phyloP scores from a whole-genome alignment of 2,888 invertebrate species.

The Heliconius sara region DNA sequence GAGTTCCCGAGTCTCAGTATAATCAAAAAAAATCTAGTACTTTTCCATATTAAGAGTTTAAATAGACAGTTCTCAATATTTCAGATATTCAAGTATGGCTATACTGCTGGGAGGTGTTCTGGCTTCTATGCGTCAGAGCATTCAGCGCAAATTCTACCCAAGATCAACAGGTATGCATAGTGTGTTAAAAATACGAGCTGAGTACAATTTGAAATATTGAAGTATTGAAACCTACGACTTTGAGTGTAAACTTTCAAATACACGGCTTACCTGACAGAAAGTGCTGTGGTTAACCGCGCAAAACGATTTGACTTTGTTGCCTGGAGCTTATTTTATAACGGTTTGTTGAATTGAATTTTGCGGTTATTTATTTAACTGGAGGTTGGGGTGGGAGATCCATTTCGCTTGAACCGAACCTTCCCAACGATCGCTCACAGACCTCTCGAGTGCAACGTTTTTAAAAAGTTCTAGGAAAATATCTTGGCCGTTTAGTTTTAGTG shows the following conservation, averaged over 20 bases:
- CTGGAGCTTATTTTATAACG: conserved; percentile 81
- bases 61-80: no score
- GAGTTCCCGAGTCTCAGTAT: no score
- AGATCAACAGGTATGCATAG: conserved; percentile 70
- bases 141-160: conserved; percentile 49
- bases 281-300: conserved; percentile 80
- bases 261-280: conserved; percentile 76
- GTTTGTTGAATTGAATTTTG: conserved; percentile 82
- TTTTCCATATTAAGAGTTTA: no score
- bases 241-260: conserved; percentile 76
- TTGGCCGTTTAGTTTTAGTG: conserved; percentile 7
- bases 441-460: conserved; percentile 24
- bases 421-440: conserved; percentile 27
- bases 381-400: conserved; percentile 58
- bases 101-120: no score
- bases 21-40: no score
- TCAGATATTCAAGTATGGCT: no score
- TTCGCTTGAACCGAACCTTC: conserved; percentile 40
- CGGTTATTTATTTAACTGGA: conserved; percentile 81
- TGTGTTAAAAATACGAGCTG: conserved; percentile 57
- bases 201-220: conserved; percentile 67
- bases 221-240: conserved; percentile 65
- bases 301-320: conserved; percentile 81
- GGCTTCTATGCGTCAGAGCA: conserved; percentile 51
- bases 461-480: conserved; percentile 17